Conservation (phyloP, 2,888 invertebrate species). For the Gymnosoma rotundatum region DNA sequence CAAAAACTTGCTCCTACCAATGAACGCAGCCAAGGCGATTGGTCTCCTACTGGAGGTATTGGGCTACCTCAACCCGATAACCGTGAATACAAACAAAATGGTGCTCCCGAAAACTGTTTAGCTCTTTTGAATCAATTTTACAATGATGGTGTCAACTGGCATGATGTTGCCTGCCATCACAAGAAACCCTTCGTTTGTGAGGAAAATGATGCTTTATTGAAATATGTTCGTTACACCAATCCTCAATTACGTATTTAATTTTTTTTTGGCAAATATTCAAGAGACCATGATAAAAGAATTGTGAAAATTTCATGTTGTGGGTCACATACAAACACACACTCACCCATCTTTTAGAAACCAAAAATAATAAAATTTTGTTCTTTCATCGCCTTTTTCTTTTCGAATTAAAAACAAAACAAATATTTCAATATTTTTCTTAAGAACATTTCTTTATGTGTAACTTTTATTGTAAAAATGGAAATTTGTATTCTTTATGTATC, state of each 20-base stretch:
- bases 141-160: conserved; percentile 95
- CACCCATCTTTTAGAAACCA: conserved; percentile 74
- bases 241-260: conserved; percentile 88
- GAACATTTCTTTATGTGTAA: conserved; percentile 16
- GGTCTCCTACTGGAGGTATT: conserved; percentile 93
- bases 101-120: conserved; percentile 92
- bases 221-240: conserved; percentile 92
- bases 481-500: conserved; percentile 36
- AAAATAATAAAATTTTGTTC: conserved; percentile 74
- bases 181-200: conserved; percentile 94
- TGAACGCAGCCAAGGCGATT: conserved; percentile 92
- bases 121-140: conserved; percentile 95
- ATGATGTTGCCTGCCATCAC: conserved; percentile 95
- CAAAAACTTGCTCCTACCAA: conserved; percentile 93
- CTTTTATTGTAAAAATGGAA: conserved; percentile 26
- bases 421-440: conserved; percentile 11
- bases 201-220: conserved; percentile 92
- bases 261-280: neutral
- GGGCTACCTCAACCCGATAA: conserved; percentile 94
- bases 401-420: neutral
- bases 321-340: neutral
- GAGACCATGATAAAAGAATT: conserved; percentile 19
- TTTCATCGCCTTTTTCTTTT: conserved; percentile 25
- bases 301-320: conserved; percentile 12
- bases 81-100: conserved; percentile 90